Conservation (phyloP, 2,113 vertebrate genomes). For the Epinephelus moara region DNA sequence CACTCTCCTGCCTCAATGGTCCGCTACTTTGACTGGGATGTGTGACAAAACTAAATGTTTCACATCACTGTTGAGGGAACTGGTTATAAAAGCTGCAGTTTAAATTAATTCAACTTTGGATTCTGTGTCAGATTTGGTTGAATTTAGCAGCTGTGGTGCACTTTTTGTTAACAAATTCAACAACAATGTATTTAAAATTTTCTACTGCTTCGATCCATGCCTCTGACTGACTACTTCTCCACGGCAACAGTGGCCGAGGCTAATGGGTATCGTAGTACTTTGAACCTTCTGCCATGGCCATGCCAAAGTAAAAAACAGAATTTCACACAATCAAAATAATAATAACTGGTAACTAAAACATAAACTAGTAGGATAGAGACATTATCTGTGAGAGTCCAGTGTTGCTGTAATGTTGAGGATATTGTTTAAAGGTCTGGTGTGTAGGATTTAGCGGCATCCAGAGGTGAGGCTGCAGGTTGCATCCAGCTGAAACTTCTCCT, state of each 20-base stretch:
- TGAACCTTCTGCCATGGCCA: too few species aligned
- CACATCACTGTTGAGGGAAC: not conserved
- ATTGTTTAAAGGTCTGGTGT: too few species aligned
- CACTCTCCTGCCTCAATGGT: conserved; percentile 3
- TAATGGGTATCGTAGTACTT: not conserved
- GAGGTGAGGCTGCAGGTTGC: too few species aligned
- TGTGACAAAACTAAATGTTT: conserved; percentile 15
- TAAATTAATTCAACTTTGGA: not conserved
- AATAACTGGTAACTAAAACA: not conserved
- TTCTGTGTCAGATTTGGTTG: too few species aligned
- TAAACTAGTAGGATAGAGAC: not conserved
- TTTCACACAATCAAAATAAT: not conserved
- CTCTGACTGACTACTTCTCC: too few species aligned
- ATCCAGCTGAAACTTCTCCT: too few species aligned
- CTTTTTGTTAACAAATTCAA: not conserved
- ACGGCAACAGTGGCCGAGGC: not conserved
- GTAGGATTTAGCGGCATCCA: too few species aligned
- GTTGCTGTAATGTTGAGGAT: not conserved
- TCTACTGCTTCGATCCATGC: not conserved
- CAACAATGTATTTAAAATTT: not conserved
- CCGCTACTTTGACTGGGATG: conserved; percentile 5
- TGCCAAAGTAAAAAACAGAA: not conserved
- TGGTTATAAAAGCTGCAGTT: not conserved
- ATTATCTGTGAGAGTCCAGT: not conserved
- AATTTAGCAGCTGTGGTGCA: not conserved